A percentile compares a stretch with the other conserved stretches of the same genome.
phyloP scores from a whole-genome alignment of 2,888 invertebrate genomes.

The Dicyrtoma fusca region DNA sequence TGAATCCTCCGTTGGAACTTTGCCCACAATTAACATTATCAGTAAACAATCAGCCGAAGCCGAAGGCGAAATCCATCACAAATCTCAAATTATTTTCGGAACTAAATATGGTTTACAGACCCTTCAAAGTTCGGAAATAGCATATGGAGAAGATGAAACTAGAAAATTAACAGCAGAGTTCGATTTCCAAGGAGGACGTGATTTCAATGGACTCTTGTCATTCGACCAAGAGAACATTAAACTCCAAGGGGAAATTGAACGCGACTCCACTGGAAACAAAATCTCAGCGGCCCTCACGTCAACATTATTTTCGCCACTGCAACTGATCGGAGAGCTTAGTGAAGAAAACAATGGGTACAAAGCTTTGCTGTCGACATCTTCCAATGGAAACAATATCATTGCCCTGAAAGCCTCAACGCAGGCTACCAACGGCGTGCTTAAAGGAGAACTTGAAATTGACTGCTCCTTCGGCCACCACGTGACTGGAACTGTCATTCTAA shows the following conservation, averaged over 20 bases:
- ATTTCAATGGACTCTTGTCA: neutral
- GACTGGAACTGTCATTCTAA: constrained; percentile 14
- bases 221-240: constrained; percentile 11
- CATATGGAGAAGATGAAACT: neutral
- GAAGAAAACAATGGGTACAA: neutral
- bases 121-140: neutral
- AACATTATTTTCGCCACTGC: neutral
- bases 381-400: constrained; percentile 17
- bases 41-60: constrained; percentile 10
- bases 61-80: constrained; percentile 13
- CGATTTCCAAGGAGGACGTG: constrained; percentile 10
- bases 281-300: neutral
- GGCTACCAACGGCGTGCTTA: neutral
- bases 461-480: constrained; percentile 32
- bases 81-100: constrained; percentile 4
- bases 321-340: neutral
- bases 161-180: neutral
- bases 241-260: constrained; percentile 1
- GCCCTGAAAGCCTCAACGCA: neutral
- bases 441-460: constrained; percentile 17
- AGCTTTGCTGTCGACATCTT: neutral
- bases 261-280: neutral
- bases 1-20: constrained; percentile 13
- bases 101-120: neutral
- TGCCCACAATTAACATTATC: constrained; percentile 28